Evolutionary conservation across 2,888 invertebrate genomes (phyloP), one percentile per base, ranked within the genome.

Genomic region (Eremobia ochroleuca): DNA sequence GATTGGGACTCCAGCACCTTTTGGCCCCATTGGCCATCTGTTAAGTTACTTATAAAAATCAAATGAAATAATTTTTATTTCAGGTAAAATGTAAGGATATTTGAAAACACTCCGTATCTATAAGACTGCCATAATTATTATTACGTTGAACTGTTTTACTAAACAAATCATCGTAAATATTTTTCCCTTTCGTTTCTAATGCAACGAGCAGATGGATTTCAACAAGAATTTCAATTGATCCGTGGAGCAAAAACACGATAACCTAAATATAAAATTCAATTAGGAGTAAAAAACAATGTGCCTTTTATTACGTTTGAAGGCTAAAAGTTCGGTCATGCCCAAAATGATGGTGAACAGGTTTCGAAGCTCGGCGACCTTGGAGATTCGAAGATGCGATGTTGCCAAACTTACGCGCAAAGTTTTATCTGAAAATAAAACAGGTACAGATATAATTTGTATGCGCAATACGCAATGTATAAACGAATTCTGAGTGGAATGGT

Each of bases 261-360:
- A 80, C 79, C 69, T 28, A 49, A 58, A 79, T 79, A 52, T 43
- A 55, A 78, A 59, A 68, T 59, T 68, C 15, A 79, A 62, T 83
- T 69, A 37, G 25, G 43, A 55, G 21, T 37, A 9, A n/a, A 31
- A 46, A 52, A 79, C 79, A 71, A 67, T 83, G 6, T 34, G 58
- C 43, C 64, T 81, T 64, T 65, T 75, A 81, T 31, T 58, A 68
- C 31, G 62, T 73, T 62, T 46, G 55, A 82, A 82, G 82, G 86
- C 46, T 34, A 76, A 58, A 58, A 34, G 58, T 43, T 68, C 46
- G 49, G 25, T 21, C 46, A 49, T 43, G 72, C 28, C 55, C 58
- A 76, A 82, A 85, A 76, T 81, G 61, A 66, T 28, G 64, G 37
- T n/a, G 43, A 85, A 82, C 82, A 31, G 83, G 82, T 86, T 83